phyloP scores from a whole-genome alignment of 2,113 vertebrate species.

The Grammomys surdaster region DNA sequence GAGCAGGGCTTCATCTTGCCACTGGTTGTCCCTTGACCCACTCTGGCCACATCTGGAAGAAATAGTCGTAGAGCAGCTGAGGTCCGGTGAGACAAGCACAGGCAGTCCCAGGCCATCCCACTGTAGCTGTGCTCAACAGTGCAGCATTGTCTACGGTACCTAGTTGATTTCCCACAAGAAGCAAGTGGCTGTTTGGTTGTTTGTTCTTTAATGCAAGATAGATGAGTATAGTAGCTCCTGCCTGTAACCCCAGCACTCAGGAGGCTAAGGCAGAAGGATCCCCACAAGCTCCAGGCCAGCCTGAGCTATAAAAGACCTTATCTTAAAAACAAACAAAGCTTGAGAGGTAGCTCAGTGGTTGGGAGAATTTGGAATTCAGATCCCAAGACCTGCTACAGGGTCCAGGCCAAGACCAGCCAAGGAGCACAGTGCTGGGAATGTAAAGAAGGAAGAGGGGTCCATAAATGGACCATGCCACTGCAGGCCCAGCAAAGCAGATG shows the following conservation, averaged over 20 bases:
- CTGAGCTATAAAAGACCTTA: neutral
- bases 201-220: neutral
- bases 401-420: neutral
- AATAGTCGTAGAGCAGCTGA: neutral
- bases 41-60: slow-evolving; percentile 2
- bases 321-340: neutral
- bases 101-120: neutral
- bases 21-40: neutral
- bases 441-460: neutral
- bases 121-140: neutral
- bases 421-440: neutral
- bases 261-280: neutral
- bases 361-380: neutral
- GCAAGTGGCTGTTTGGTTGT: neutral
- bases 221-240: no score
- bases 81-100: neutral
- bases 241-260: neutral
- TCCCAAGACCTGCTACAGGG: neutral
- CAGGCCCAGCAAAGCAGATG: no score
- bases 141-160: neutral
- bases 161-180: neutral
- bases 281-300: neutral
- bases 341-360: neutral
- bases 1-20: slow-evolving; percentile 43
- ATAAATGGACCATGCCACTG: neutral